These are phyloP conservation scores for Gambusia yucatana DNA, from an alignment of 2,797 vertebrate species.

Conservation along the genomic window DNA sequence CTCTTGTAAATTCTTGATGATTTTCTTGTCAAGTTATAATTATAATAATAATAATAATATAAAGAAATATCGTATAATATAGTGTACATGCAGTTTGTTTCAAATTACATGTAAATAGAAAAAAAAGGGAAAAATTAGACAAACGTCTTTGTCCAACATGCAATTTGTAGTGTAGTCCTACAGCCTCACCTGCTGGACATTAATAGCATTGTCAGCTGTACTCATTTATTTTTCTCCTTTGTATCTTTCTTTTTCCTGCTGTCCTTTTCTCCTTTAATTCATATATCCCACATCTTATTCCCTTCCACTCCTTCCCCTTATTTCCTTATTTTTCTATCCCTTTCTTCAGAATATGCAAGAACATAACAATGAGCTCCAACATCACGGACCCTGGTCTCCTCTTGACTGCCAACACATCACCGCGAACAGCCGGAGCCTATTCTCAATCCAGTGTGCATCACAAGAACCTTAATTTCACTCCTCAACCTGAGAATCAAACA, in stretches of 20 bases:
- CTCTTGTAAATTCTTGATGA: constrained; percentile 21
- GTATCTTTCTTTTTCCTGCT: constrained; percentile 17
- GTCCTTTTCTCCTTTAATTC: not conserved
- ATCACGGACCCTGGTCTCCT: constrained; percentile 84
- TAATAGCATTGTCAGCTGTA: constrained; percentile 21
- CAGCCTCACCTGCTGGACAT: constrained; percentile 67
- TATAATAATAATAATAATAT: constrained; percentile 38
- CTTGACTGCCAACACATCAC: constrained; percentile 80
- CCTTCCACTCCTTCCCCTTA: constrained; percentile 31
- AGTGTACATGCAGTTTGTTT: constrained; percentile 9
- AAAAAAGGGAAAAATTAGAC: constrained; percentile 22
- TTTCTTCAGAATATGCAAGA: constrained; percentile 93
- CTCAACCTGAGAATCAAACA: constrained; percentile 47
- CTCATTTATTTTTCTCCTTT: constrained; percentile 26
- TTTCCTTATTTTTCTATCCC: constrained; percentile 48
- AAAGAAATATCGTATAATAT: constrained; percentile 2
- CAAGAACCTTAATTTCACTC: constrained; percentile 66
- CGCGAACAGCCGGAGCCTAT: constrained; percentile 77
- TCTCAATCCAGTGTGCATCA: constrained; percentile 76
- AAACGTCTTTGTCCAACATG: not conserved
- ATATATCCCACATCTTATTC: constrained; percentile 19
- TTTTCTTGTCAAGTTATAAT: constrained; percentile 34
- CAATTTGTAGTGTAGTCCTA: constrained; percentile 13
- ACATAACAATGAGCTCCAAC: constrained; percentile 91
- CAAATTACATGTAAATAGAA: constrained; percentile 26